Percentiles rank a stretch among this genome's conserved stretches.
Evolutionary conservation across 30 jellyfish, hydroid and myxozoan genomes (phyloP).

Genomic region (Sanderia malayensis): DNA sequence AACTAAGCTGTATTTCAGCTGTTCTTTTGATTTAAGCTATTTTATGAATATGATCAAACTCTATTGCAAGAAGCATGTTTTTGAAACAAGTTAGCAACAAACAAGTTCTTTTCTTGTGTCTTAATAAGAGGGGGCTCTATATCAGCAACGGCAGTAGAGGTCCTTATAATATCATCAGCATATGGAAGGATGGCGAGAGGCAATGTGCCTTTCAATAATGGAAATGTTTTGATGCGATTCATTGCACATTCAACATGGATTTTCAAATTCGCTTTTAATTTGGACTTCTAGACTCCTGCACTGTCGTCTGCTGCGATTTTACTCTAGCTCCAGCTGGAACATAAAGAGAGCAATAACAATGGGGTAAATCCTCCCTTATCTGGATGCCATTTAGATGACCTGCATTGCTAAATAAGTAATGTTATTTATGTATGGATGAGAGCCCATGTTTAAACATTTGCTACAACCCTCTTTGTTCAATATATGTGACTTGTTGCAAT

Average conservation of each 20-base stretch:
- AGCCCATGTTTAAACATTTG: too few relatives aligned
- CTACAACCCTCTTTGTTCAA: neutral
- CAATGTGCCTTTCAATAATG: slow-evolving; percentile 18
- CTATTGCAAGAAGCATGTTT: too few relatives aligned
- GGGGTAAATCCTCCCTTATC: slow-evolving; percentile 27
- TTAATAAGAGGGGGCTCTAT: too few relatives aligned
- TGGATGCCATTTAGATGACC: too few relatives aligned
- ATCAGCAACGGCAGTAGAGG: slow-evolving; percentile 53
- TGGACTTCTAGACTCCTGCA: slow-evolving; percentile 22
- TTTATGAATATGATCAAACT: too few relatives aligned
- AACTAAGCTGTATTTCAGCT: too few relatives aligned
- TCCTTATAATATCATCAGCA: slow-evolving; percentile 56
- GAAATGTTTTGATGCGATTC: slow-evolving; percentile 37
- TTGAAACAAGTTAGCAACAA: too few relatives aligned
- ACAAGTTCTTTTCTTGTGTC: too few relatives aligned
- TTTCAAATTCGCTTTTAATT: slow-evolving; percentile 30
- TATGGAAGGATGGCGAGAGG: slow-evolving; percentile 58
- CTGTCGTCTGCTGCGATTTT: slow-evolving; percentile 38
- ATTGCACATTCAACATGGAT: slow-evolving; percentile 57
- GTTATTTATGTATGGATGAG: too few relatives aligned
- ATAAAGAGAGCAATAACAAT: slow-evolving; percentile 27
- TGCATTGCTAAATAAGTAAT: too few relatives aligned
- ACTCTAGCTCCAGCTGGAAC: slow-evolving; percentile 53
- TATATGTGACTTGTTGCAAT: neutral
- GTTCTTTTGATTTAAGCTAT: too few relatives aligned